Base-by-base conservation (phyloP, 1,140 invertebrate species). In the Drosophila kikkawai region DNA sequence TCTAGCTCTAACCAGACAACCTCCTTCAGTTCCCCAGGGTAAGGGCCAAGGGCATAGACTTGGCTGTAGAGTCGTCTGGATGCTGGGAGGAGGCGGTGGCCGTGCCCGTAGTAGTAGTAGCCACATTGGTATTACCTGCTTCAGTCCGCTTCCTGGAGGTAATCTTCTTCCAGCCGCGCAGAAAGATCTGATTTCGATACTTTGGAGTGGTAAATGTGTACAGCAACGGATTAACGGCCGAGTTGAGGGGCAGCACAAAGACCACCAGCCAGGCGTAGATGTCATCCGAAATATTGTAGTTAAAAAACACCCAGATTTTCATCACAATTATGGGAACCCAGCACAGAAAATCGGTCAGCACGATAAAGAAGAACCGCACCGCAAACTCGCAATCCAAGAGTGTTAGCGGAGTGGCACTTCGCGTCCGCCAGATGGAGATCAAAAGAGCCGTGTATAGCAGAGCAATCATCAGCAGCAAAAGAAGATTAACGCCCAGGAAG, bases 151-250 rank as follows among this genome's bases (percentile, higher is more conserved):
- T 82, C 0, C 88, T 75, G 12, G 92, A 78, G 7, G 92, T 93
- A 0, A 93, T 91, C 75, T 93, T 92, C 47, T 92, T 91, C 92
- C 92, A 93, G 53, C 92, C 92, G 0, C 91, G 79, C 42, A 86
- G 32, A 12, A 92, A 74, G 7, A 95, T 79, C 78, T 94, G 93
- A 80, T 94, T 93, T 4, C 94, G 93, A 86, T 95, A 96, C 84
- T 95, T 95, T 0, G 95, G 95, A 6, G 96, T 96, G 0, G 96
- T 96, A 57, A 97, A 96, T 7, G 96, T 97, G 82, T 97, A 97
- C 0, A 97, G 93, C 2, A 97, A 86, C 1, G 96, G 96, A 93
- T 97, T 97, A 0, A 97, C 93, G 1, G 96, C 96, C 0, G 96
- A 96, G 91, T 97, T 97, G 0, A 97, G 94, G 0, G 97, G 97